A percentile compares a stretch with the other conserved stretches of the same genome.
phyloP scores from a whole-genome alignment of 2,797 vertebrate species.

The Pipistrellus kuhlii region DNA sequence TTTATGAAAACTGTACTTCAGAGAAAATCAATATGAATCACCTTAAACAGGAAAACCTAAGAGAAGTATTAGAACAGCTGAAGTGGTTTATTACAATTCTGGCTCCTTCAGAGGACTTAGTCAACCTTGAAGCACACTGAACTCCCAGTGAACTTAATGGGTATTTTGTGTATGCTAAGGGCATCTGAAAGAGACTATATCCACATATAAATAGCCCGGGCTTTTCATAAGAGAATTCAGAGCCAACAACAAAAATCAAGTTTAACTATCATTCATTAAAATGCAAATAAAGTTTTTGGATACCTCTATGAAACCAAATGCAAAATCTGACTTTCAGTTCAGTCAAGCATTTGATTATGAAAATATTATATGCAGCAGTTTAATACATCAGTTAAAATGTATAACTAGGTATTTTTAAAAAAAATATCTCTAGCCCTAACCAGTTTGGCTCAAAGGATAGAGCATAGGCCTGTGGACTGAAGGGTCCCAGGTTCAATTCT shows the following conservation, averaged over 20 bases:
- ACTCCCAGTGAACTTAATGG: background rate
- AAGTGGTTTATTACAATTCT: background rate
- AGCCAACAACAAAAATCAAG: background rate
- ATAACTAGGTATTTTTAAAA: background rate
- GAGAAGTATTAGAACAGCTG: background rate
- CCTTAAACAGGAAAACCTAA: conserved; percentile 24
- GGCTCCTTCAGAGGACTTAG: background rate
- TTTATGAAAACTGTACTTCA: conserved; percentile 25
- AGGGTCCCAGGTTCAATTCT: too few relatives aligned
- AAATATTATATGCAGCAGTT: background rate
- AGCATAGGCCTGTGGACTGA: too few relatives aligned
- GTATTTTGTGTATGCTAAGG: background rate
- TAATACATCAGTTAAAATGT: background rate
- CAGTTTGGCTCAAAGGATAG: too few relatives aligned
- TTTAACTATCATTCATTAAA: background rate
- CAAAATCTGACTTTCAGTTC: conserved; percentile 38
- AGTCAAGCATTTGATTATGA: background rate
- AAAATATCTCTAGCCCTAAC: too few relatives aligned
- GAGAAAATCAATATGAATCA: background rate
- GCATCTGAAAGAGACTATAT: background rate
- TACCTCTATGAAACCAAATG: background rate
- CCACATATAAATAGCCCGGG: accelerated
- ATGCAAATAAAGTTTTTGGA: background rate
- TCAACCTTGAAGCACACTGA: background rate
- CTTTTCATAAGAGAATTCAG: background rate